A percentile compares a stretch with the other conserved stretches of the same genome.
Evolutionary conservation across 2,797 vertebrate genomes (phyloP).

Genomic region (Cygnus olor): DNA sequence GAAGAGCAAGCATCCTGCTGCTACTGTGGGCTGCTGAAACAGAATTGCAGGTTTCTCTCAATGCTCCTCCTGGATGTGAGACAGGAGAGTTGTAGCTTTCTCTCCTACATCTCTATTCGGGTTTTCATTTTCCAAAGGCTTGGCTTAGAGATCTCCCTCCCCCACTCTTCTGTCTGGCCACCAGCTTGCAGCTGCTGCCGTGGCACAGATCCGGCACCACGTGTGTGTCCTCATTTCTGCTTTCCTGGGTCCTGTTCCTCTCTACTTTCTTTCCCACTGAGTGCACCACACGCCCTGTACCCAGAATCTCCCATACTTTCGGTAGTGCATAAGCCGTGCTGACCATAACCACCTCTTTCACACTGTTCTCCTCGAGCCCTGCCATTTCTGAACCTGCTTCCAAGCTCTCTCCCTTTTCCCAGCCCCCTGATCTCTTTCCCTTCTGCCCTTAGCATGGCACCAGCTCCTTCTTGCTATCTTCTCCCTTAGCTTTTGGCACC

Average conservation of each 20-base stretch:
- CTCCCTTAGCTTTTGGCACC: background rate
- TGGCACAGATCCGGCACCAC: background rate
- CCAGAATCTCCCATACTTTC: background rate
- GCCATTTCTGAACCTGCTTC: background rate
- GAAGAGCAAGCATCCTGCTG: background rate
- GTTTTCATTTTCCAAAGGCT: background rate
- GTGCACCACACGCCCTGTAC: background rate
- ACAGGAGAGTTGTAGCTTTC: background rate
- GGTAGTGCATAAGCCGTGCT: background rate
- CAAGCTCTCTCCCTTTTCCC: background rate
- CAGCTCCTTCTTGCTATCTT: background rate
- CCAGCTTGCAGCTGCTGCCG: background rate
- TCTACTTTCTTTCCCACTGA: background rate
- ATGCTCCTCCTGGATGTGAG: rapidly evolving
- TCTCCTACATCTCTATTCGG: background rate
- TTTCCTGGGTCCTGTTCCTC: too few relatives aligned
- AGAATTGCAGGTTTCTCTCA: background rate
- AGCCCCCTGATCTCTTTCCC: background rate
- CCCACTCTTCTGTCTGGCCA: background rate
- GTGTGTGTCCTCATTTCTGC: background rate
- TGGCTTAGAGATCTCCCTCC: background rate
- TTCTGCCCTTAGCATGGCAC: background rate
- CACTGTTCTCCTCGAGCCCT: background rate
- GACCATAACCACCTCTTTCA: background rate
- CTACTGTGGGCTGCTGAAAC: background rate